These are phyloP conservation scores for Metacarcinus magister DNA, from an alignment of 2,888 invertebrate genomes.

Conservation along the genomic window DNA sequence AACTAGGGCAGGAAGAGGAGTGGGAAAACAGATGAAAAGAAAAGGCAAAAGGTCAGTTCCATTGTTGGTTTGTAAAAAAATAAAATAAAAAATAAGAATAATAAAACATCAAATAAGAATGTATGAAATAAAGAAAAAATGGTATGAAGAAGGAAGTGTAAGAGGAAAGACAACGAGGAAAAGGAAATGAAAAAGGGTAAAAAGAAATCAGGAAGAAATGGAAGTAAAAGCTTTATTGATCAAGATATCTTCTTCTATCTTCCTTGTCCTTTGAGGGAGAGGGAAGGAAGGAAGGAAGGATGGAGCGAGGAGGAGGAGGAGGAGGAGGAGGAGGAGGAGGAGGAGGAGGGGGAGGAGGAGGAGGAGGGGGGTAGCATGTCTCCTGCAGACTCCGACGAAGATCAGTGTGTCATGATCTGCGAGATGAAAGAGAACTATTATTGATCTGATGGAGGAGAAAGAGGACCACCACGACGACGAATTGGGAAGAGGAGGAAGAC, in stretches of 20 bases:
- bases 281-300: neutral
- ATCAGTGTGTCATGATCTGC: neutral
- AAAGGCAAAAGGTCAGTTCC: neutral
- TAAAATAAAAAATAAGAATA: too few relatives aligned
- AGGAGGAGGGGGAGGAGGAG: neutral
- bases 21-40: neutral
- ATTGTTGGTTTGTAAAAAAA: too few relatives aligned
- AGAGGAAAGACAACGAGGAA: neutral
- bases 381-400: neutral
- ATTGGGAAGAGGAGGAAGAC: neutral
- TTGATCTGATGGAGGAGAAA: slow-evolving; percentile 28
- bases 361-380: neutral
- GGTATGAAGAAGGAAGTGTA: neutral
- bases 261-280: neutral
- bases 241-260: too few relatives aligned
- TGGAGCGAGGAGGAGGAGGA: neutral
- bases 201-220: neutral
- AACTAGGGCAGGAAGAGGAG: neutral
- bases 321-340: neutral
- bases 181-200: neutral
- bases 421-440: neutral
- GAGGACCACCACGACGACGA: neutral
- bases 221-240: too few relatives aligned
- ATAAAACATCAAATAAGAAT: too few relatives aligned
- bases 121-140: too few relatives aligned